Conservation (phyloP, 1,140 invertebrate genomes). For the Drosophila arawakana region DNA sequence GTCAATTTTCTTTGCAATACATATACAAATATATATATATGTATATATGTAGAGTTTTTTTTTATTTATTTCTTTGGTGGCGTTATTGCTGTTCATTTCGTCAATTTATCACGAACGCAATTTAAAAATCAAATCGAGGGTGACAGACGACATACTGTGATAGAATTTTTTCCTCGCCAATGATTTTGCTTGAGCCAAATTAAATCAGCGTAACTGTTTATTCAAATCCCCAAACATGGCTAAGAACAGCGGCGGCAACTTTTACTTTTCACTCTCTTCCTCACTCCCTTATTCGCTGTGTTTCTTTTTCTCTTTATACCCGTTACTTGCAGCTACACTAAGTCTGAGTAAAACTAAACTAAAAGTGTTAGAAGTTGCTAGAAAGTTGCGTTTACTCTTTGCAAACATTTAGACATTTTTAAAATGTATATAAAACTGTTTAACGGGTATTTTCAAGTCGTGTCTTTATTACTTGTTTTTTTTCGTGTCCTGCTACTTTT, state of each 20-base stretch:
- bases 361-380: too few relatives aligned
- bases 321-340: too few relatives aligned
- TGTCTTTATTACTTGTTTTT: background rate
- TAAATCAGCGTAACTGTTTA: constrained; percentile 85
- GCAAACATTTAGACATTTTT: too few relatives aligned
- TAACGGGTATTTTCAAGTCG: too few relatives aligned
- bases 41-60: background rate
- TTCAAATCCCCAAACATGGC: constrained; percentile 80
- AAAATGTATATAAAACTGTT: too few relatives aligned
- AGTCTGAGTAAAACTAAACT: too few relatives aligned
- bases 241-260: constrained; percentile 65
- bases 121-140: constrained; percentile 84
- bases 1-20: constrained; percentile 66
- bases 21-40: constrained; percentile 14
- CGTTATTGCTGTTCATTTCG: constrained; percentile 83
- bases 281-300: background rate
- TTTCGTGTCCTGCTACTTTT: constrained; percentile 41
- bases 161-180: constrained; percentile 67
- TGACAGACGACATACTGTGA: constrained; percentile 83
- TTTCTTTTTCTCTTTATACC: constrained; percentile 12
- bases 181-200: constrained; percentile 60
- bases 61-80: constrained; percentile 20
- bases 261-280: constrained; percentile 46
- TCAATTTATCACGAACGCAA: constrained; percentile 84
- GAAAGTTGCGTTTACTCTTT: too few relatives aligned